Evolutionary conservation across 2,797 vertebrate genomes (phyloP).

Genomic region (Ctenochaetus hawaiiensis): DNA sequence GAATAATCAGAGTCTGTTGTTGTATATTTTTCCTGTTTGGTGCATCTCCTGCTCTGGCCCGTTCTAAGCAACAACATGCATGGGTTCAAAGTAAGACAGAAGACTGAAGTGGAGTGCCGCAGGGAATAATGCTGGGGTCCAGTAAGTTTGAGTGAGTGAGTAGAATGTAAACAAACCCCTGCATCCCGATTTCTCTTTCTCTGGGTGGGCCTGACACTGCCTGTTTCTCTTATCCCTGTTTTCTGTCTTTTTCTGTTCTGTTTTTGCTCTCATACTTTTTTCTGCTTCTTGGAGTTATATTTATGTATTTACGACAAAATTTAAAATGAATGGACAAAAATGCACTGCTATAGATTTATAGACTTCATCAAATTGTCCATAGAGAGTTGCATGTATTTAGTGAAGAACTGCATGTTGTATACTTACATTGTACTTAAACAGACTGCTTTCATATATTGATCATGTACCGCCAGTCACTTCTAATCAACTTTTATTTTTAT

Average conservation of each 20-base stretch:
- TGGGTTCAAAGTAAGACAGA: conserved; percentile 32
- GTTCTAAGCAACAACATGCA: conserved; percentile 2
- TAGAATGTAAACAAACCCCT: conserved; percentile 65
- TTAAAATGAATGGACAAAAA: neutral
- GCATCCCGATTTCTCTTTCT: conserved; percentile 20
- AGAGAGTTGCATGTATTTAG: neutral
- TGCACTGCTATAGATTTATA: too few relatives aligned
- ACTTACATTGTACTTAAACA: neutral
- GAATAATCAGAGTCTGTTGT: conserved; percentile 40
- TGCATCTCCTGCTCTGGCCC: conserved; percentile 36
- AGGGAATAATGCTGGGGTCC: conserved; percentile 54
- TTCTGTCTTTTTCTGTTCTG: neutral
- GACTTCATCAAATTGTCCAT: neutral
- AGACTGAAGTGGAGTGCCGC: conserved; percentile 40
- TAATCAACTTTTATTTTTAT: neutral
- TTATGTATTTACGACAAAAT: neutral
- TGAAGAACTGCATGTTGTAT: neutral
- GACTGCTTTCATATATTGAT: neutral
- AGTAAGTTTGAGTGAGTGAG: conserved; percentile 56
- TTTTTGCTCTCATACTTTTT: neutral
- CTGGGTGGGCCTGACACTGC: conserved; percentile 52
- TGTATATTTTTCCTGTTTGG: conserved; percentile 45
- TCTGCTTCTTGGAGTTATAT: neutral
- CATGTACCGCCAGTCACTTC: neutral
- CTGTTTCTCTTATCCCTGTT: conserved; percentile 7